Conservation (phyloP, 2,797 vertebrate genomes). For the Oceanodroma leucorhoa region DNA sequence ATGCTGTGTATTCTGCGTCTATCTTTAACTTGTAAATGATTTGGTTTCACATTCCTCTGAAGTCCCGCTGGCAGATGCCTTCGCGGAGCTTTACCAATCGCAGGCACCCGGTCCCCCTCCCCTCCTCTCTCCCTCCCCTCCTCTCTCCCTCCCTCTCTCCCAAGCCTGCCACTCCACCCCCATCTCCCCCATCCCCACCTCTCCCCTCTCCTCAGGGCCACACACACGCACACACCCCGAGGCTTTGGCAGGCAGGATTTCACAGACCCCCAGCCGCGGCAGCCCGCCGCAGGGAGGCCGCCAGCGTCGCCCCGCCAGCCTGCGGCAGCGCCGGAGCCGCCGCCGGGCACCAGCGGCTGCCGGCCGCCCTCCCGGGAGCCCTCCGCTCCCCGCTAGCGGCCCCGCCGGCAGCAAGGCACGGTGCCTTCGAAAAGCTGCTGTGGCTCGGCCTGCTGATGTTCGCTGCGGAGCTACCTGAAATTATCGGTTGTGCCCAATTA, state of each 20-base stretch:
- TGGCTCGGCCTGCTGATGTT: neutral
- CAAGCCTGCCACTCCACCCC: conserved; percentile 38
- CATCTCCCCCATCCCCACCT: conserved; percentile 17
- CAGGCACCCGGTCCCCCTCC: conserved; percentile 68
- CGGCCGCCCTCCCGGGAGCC: neutral
- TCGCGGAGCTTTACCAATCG: conserved; percentile 81
- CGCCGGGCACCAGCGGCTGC: neutral
- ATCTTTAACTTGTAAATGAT: conserved; percentile 97
- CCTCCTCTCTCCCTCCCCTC: conserved; percentile 18
- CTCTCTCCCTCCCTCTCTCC: conserved; percentile 16
- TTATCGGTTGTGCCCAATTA: neutral
- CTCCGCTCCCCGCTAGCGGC: neutral
- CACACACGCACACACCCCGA: neutral
- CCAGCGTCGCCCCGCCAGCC: neutral
- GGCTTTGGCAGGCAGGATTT: neutral
- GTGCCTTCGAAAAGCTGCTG: neutral
- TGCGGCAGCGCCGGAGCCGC: neutral
- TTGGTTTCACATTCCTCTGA: conserved; percentile 92
- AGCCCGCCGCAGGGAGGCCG: neutral
- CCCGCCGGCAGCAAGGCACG: neutral
- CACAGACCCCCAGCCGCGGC: neutral
- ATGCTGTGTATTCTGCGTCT: conserved; percentile 83
- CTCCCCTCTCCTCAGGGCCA: neutral
- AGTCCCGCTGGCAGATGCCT: conserved; percentile 85
- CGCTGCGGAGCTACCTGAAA: neutral